A percentile compares a stretch with the other conserved stretches of the same genome.
These are phyloP conservation scores for Phorcus lineatus DNA, from an alignment of 2,888 invertebrate species.

Conservation along the genomic window DNA sequence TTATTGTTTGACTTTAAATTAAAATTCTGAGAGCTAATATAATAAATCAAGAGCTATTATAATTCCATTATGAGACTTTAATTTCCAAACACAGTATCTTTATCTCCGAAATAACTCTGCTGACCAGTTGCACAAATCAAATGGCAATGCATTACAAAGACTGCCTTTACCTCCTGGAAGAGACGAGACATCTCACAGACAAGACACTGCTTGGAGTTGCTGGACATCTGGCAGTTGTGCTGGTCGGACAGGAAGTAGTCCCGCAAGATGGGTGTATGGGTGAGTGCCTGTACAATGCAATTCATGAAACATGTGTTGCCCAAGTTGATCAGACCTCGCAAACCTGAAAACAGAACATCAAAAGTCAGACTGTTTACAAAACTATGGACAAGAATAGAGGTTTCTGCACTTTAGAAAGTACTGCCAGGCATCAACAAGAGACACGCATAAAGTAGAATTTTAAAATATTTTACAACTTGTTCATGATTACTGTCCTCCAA, in stretches of 20 bases:
- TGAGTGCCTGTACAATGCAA: conserved; percentile 95
- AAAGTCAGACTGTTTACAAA: not conserved
- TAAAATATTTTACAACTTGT: not conserved
- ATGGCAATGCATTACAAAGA: no score
- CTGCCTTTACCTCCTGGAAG: conserved; percentile 88
- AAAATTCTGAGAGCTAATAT: no score
- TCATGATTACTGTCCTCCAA: not conserved
- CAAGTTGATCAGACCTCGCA: conserved; percentile 94
- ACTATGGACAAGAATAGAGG: not conserved
- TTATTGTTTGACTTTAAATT: no score
- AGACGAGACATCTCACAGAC: conserved; percentile 96
- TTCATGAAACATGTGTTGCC: conserved; percentile 99
- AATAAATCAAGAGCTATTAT: no score
- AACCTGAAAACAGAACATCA: conserved; percentile 77
- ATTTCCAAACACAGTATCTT: no score
- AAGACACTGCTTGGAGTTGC: conserved; percentile 85
- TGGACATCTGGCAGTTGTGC: conserved; percentile 86
- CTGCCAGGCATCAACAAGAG: no score
- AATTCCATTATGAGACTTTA: no score
- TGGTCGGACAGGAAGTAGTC: conserved; percentile 96
- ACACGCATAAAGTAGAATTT: no score
- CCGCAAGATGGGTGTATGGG: conserved; percentile 94
- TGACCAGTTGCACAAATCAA: no score
- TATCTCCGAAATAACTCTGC: no score
- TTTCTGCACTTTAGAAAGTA: no score